Evolutionary conservation across 1,140 invertebrate species (phyloP).

Genomic region (Holotrichia oblita): DNA sequence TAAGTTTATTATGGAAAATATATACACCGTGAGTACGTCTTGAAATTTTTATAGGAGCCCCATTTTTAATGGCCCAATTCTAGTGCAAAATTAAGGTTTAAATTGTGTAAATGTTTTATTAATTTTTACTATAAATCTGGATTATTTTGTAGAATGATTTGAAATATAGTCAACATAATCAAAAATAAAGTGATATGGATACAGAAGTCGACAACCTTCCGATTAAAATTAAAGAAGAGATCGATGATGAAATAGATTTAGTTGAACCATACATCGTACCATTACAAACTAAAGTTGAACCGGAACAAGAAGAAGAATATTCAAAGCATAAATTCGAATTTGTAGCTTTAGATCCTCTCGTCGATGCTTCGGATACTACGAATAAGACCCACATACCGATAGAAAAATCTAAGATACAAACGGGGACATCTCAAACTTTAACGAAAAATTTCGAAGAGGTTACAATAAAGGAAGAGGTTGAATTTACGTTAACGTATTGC

Average conservation of each 20-base stretch:
- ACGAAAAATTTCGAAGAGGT: not conserved
- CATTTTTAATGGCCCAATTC: too few species aligned
- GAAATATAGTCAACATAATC: too few species aligned
- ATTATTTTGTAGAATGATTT: too few species aligned
- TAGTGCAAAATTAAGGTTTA: too few species aligned
- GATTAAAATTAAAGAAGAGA: not conserved
- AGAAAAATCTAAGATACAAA: not conserved
- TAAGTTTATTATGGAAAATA: too few species aligned
- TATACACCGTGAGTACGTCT: too few species aligned
- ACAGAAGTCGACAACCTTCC: not conserved
- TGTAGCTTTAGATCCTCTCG: not conserved
- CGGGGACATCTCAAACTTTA: not conserved
- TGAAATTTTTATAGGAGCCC: too few species aligned
- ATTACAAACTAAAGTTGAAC: not conserved
- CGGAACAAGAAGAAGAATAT: not conserved
- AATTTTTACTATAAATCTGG: too few species aligned
- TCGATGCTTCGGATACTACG: not conserved
- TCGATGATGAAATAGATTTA: not conserved
- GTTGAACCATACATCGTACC: not conserved
- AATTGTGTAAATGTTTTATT: too few species aligned
- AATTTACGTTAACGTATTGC: not conserved
- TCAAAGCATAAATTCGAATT: not conserved
- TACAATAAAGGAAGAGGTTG: slow-evolving; percentile 1
- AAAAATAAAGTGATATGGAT: too few species aligned
- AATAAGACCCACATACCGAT: not conserved